phyloP scores from a whole-genome alignment of 1,140 invertebrate species.

The Ladona fulva region DNA sequence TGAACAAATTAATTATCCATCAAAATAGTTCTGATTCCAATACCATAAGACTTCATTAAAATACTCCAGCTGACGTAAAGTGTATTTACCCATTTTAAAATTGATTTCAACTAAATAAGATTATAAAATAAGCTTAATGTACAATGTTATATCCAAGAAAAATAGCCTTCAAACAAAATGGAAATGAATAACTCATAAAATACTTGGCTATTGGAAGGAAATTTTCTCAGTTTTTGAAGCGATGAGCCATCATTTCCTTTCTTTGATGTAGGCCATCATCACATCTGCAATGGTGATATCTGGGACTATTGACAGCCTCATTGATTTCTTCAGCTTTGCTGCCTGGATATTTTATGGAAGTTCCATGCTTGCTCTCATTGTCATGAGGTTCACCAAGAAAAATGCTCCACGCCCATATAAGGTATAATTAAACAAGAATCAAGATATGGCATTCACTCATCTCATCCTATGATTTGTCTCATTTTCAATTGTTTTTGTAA shows the following conservation, averaged over 20 bases:
- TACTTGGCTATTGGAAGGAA: background rate
- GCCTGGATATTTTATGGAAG: conserved; percentile 93
- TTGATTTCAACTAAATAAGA: too few species aligned
- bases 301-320: conserved; percentile 80
- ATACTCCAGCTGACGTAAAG: too few species aligned
- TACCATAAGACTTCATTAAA: too few species aligned
- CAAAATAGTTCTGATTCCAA: too few species aligned
- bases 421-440: conserved; percentile 35
- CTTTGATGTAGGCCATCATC: conserved; percentile 29
- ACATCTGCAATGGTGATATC: conserved; percentile 66
- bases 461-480: too few species aligned
- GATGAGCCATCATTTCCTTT: conserved; percentile 27
- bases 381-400: conserved; percentile 78
- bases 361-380: conserved; percentile 76
- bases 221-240: conserved; percentile 20
- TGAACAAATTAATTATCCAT: too few species aligned
- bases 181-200: background rate
- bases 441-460: too few species aligned
- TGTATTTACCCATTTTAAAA: too few species aligned
- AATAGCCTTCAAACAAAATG: background rate
- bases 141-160: background rate
- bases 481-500: too few species aligned
- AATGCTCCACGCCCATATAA: conserved; percentile 80
- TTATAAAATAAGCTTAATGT: too few species aligned
- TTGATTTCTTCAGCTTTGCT: conserved; percentile 92